A percentile compares a stretch with the other conserved stretches of the same genome.
Conservation (phyloP, 1,140 invertebrate species). For the Rhagoletis zephyria region DNA sequence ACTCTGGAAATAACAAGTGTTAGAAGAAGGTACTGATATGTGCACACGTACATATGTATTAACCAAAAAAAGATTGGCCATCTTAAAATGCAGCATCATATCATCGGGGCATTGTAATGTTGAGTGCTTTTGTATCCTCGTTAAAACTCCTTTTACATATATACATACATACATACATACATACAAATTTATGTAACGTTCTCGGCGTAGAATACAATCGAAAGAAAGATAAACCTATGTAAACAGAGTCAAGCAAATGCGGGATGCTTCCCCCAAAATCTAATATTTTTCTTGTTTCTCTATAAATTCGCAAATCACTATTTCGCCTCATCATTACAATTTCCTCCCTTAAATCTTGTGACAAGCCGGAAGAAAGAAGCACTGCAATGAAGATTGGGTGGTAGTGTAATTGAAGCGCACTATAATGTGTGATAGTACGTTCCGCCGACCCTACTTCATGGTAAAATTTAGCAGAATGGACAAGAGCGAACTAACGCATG, state of each 20-base stretch:
- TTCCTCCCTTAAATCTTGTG: constrained; percentile 25
- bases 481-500: background rate
- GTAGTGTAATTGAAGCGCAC: background rate
- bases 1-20: too few relatives aligned
- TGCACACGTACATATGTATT: too few relatives aligned
- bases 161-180: background rate
- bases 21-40: too few relatives aligned
- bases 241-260: background rate
- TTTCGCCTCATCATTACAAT: background rate
- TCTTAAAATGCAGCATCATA: too few relatives aligned
- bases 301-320: background rate
- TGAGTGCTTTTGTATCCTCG: too few relatives aligned
- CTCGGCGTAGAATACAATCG: background rate
- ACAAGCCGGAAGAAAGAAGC: background rate
- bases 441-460: background rate
- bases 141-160: background rate
- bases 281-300: background rate
- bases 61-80: too few relatives aligned
- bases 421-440: background rate
- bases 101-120: too few relatives aligned
- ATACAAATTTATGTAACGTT: background rate
- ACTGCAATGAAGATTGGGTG: background rate
- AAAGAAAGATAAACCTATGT: background rate
- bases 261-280: background rate
- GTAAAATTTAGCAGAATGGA: background rate